Base-by-base conservation (phyloP, 2,113 vertebrate species). In the Pomatostomus ruficeps region DNA sequence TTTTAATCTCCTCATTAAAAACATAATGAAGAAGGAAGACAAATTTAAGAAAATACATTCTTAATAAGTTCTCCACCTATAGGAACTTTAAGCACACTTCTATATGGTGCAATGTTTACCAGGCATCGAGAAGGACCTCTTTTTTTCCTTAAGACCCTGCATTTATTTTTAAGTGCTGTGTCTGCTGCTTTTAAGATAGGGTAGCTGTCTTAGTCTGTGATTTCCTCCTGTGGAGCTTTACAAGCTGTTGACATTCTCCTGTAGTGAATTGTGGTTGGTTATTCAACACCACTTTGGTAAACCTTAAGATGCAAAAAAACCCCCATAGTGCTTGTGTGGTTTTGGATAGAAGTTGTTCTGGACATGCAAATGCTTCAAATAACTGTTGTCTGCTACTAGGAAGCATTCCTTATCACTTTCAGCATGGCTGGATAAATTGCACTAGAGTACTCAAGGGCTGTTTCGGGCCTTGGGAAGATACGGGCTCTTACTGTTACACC, bases 301-400 rank as follows among this genome's bases (percentile, higher is more conserved):
- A 89, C 38, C 71, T 52, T 66, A 82, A 73, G 55, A 76, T 1
- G 5, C 24, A 72, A 91, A 89, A 61, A 22, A 46, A 15, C 4
- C 4, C 10, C 9, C 45, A 49, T 25, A 87, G 14, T 58, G 38
- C 31, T 89, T 7, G 0, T 85, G 78, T 51, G 87, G 74, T 72
- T 96, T 97, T 80, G 71, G 51, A 72, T 21, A 57, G 71, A 90
- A 93, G 80, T 38, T 65, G 73, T 91, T 91, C n/a, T 89, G 77
- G 74, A 54, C 70, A 43, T 62, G 38, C 49, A 88, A 85, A 85
- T 91, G 79, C 77, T 89, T 93, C 66, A 82, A 79, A 91, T 66
- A 73, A 85, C 31, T 68, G 55, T 49, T 81, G 61, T 73, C 35
- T 95, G 62, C 54, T 79, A 20, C 42, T 48, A 36, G 67, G 78